Conservation (phyloP, 2,113 vertebrate species). For the Trichechus manatus region DNA sequence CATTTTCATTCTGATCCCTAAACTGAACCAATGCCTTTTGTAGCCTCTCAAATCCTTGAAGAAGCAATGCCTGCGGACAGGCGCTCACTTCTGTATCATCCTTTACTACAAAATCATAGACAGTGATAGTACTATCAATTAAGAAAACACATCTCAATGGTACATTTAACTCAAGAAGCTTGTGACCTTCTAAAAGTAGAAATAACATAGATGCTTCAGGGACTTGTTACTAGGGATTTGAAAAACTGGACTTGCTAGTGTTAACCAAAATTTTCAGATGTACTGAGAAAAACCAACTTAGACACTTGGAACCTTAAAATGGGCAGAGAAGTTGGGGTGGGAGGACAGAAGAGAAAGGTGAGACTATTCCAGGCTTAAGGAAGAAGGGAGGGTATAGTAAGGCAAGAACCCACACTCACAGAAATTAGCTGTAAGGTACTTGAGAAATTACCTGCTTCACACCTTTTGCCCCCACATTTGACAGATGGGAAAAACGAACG, state of each 20-base stretch:
- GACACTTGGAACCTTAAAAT: background rate
- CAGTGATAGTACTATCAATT: background rate
- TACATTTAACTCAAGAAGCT: constrained; percentile 26
- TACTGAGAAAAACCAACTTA: constrained; percentile 41
- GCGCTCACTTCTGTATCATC: background rate
- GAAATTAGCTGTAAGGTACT: background rate
- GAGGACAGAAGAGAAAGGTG: background rate
- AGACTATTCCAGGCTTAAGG: background rate
- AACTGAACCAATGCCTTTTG: background rate
- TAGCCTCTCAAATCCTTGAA: constrained; percentile 29
- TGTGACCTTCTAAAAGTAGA: constrained; percentile 5
- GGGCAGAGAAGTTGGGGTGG: background rate
- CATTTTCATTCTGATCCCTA: constrained; percentile 1
- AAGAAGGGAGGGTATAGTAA: background rate
- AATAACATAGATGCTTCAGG: constrained; percentile 24
- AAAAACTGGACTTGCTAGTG: background rate
- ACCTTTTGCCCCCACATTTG: background rate
- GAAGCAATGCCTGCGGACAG: background rate
- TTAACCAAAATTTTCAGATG: constrained; percentile 32
- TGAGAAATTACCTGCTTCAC: background rate
- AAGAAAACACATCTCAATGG: constrained; percentile 15
- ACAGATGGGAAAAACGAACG: background rate
- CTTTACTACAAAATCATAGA: background rate
- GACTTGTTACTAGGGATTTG: constrained; percentile 8
- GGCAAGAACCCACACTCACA: background rate